Evolutionary conservation across 2,888 invertebrate species (phyloP), one percentile per base, ranked within the genome.

Genomic region (Sarcophaga subvicina): DNA sequence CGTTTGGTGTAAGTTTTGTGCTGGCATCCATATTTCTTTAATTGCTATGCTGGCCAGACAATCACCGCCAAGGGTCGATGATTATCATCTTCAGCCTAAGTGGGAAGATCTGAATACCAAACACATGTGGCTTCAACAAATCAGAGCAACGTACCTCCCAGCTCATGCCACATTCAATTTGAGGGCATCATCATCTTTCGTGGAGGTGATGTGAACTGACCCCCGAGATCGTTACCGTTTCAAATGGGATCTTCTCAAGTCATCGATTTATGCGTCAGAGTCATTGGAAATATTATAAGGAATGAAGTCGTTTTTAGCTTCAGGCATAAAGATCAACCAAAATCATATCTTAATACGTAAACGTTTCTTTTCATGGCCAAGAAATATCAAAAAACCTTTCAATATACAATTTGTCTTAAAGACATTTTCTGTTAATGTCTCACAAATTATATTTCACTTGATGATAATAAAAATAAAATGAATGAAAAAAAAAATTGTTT

Each of bases 401-500:
- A 54, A 54, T 54, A 54, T 0, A 54, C 14, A 12, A 54, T 54
- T 17, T 54, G 17, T 54, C 17, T 54, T 54, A 14, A 17, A 4
- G 17, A 17, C 17, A 54, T 37, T 37, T 37, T 37, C 37, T 37
- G 37, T 37, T 37, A 37, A 37, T 37, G 37, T 37, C 37, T 37
- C 54, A 54, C 12, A 54, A 54, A 54, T 54, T 4, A 54, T 17
- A 54, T 54, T 54, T 14, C 54, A 54, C 54, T 54, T 4, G 12
- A 54, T 54, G 17, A 17, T 17, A 54, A 54, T 54, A 12, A 49
- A 70, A 62, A 70, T 37, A 37, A 37, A 37, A 37, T 37, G 37
- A 37, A 62, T 5, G 37, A 49, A 79, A 22, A 63, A 79, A 22
- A 25, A 63, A 70, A 62, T 49, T 71, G 27, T 63, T 70, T 70